A percentile compares a stretch with the other conserved stretches of the same genome.
These are phyloP conservation scores for Scleropages formosus DNA, from an alignment of 2,797 vertebrate genomes.

Conservation along the genomic window DNA sequence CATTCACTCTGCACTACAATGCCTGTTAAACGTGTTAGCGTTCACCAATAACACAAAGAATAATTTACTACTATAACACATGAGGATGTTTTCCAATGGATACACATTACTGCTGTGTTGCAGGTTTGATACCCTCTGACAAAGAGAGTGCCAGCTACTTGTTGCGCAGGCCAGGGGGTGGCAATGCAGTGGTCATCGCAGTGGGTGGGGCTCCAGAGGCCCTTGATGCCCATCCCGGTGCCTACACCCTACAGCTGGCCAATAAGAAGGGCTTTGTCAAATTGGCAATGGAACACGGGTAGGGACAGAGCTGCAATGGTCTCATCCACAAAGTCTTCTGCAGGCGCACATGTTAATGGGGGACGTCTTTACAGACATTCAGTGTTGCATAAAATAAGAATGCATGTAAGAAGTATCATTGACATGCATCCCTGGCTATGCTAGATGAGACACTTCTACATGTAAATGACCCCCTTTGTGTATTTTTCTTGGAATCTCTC, in stretches of 20 bases:
- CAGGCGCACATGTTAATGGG: background rate
- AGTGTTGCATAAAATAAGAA: background rate
- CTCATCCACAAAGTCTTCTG: too few species aligned
- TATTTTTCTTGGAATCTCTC: background rate
- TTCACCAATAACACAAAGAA: background rate
- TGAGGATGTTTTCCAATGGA: background rate
- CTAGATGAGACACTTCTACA: too few species aligned
- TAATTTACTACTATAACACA: background rate
- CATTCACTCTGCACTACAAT: background rate
- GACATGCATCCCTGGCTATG: background rate
- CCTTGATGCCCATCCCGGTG: constrained; percentile 81
- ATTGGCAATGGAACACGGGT: constrained; percentile 84
- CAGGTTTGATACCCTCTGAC: constrained; percentile 84
- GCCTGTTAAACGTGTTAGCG: background rate
- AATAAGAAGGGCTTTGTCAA: constrained; percentile 90
- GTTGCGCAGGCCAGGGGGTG: constrained; percentile 62
- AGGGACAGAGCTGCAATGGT: too few species aligned
- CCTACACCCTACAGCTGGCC: constrained; percentile 72
- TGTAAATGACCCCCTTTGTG: too few species aligned
- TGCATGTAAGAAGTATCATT: background rate
- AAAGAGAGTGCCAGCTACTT: constrained; percentile 75
- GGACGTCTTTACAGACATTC: background rate
- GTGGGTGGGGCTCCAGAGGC: constrained; percentile 87
- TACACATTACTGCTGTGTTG: background rate
- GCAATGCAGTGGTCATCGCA: constrained; percentile 74